Conservation (phyloP, 2,113 vertebrate genomes). For the Butorides virescens region DNA sequence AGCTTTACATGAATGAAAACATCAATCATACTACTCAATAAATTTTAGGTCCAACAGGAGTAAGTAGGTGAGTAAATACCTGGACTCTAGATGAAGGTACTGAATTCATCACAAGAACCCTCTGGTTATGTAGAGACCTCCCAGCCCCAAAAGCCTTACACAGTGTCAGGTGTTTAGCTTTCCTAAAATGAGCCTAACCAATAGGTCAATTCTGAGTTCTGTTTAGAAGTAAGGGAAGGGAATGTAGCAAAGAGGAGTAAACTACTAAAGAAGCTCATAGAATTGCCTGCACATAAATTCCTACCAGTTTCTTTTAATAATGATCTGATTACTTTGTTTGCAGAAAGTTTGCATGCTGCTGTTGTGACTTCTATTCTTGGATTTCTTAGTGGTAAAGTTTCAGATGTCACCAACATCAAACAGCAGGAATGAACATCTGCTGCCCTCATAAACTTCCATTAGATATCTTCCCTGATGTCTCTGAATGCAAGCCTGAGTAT, state of each 20-base stretch:
- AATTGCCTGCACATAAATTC: background rate
- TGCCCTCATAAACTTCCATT: slow-evolving; percentile 1
- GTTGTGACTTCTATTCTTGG: background rate
- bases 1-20: background rate
- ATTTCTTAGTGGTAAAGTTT: slow-evolving; percentile 23
- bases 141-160: background rate
- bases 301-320: background rate
- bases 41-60: background rate
- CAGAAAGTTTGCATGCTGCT: background rate
- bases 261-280: background rate
- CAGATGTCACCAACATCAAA: background rate
- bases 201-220: background rate
- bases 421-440: background rate
- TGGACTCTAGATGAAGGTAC: background rate
- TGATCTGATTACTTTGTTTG: background rate
- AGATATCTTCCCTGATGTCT: background rate
- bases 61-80: background rate
- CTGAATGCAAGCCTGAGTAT: background rate
- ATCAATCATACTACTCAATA: background rate
- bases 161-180: background rate
- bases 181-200: background rate
- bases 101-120: background rate
- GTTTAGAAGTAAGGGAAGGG: background rate
- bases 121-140: background rate
- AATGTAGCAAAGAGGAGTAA: background rate